Conservation (phyloP, 2,797 vertebrate species). For the Coluber constrictor region DNA sequence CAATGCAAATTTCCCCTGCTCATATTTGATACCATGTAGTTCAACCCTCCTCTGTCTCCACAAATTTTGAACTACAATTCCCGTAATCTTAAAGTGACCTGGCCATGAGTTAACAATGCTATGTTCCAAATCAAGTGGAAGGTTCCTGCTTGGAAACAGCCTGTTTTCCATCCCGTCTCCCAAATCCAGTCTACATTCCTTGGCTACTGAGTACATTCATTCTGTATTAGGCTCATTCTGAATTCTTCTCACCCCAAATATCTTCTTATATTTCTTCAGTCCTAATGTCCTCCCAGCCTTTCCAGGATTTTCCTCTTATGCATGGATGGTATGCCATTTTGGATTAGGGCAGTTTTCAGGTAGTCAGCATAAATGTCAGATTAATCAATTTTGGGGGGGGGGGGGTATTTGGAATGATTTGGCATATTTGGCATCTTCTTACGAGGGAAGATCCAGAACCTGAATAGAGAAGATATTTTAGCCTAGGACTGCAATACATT, state of each 20-base stretch:
- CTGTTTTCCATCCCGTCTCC: not conserved
- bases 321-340: not conserved
- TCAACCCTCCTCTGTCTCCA: not conserved
- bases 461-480: conserved; percentile 23
- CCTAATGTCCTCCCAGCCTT: not conserved
- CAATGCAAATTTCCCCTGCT: not conserved
- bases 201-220: not conserved
- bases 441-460: conserved; percentile 26
- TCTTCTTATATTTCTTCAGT: not conserved
- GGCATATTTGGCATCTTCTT: conserved; percentile 29
- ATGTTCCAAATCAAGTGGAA: not conserved
- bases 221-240: not conserved
- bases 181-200: not conserved
- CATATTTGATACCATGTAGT: not conserved
- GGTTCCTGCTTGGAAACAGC: not conserved
- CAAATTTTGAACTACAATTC: not conserved
- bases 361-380: conserved; percentile 23
- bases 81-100: not conserved
- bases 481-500: conserved; percentile 30
- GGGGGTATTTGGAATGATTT: conserved; percentile 36
- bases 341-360: not conserved
- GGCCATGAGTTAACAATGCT: not conserved
- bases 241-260: not conserved
- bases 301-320: not conserved
- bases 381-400: conserved; percentile 7